phyloP scores from a whole-genome alignment of 2,797 vertebrate species.

The Phataginus tricuspis region DNA sequence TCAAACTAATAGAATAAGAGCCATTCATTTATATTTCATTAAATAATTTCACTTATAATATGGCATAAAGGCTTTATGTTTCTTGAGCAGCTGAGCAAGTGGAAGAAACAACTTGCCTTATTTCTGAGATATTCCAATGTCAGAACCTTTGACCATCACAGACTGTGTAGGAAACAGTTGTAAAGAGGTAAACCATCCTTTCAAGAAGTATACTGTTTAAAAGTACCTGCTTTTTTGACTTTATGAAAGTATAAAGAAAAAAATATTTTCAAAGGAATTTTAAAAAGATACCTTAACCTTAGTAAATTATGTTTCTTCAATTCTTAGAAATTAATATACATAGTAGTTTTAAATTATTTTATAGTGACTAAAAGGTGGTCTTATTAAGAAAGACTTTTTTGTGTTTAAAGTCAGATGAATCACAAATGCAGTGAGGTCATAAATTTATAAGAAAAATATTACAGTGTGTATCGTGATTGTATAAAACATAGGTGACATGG shows the following conservation, averaged over 20 bases:
- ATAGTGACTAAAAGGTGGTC: background rate
- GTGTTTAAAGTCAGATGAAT: conserved; percentile 34
- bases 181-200: background rate
- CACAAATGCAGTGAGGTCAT: background rate
- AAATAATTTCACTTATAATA: background rate
- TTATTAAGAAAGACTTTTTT: background rate
- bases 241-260: background rate
- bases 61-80: background rate
- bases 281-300: background rate
- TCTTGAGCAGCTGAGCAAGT: background rate
- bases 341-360: background rate
- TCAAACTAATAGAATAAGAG: background rate
- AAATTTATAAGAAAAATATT: background rate
- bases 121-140: background rate
- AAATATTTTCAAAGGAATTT: background rate
- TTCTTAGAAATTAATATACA: background rate
- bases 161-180: background rate
- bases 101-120: background rate
- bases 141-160: background rate
- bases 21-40: background rate
- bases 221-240: background rate
- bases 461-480: background rate
- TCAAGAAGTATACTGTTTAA: background rate
- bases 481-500: background rate
- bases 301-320: background rate